Evolutionary conservation across 2,113 vertebrate genomes (phyloP).

Genomic region (Pipra filicauda): DNA sequence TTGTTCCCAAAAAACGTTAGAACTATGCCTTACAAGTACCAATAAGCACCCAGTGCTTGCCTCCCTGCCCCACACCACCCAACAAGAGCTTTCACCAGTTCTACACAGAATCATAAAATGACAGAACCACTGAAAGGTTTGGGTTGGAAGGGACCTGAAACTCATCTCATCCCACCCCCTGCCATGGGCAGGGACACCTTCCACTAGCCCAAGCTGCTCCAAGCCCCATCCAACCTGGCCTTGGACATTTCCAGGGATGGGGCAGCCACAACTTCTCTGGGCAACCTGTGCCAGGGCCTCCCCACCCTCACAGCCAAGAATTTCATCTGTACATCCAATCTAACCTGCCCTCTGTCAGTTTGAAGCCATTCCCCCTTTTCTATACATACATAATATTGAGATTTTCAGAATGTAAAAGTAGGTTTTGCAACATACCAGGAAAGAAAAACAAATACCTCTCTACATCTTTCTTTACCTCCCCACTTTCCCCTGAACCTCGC

Average conservation of each 20-base stretch:
- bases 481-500: neutral
- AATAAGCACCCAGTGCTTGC: neutral
- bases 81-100: neutral
- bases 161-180: neutral
- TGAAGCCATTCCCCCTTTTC: neutral
- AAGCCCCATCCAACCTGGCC: neutral
- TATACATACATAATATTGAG: neutral
- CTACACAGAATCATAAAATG: neutral
- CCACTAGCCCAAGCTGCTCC: neutral
- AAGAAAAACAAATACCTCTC: neutral
- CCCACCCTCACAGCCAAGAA: neutral
- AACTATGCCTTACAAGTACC: neutral
- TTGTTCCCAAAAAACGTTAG: neutral
- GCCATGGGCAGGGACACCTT: neutral
- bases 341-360: neutral
- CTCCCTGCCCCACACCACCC: neutral
- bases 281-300: neutral
- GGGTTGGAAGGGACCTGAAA: neutral
- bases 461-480: neutral
- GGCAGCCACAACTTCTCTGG: neutral
- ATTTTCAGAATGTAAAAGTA: neutral
- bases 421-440: neutral
- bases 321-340: neutral
- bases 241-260: neutral
- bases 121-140: neutral